Conservation (phyloP, 2,113 vertebrate species). For the Pygoscelis adeliae region DNA sequence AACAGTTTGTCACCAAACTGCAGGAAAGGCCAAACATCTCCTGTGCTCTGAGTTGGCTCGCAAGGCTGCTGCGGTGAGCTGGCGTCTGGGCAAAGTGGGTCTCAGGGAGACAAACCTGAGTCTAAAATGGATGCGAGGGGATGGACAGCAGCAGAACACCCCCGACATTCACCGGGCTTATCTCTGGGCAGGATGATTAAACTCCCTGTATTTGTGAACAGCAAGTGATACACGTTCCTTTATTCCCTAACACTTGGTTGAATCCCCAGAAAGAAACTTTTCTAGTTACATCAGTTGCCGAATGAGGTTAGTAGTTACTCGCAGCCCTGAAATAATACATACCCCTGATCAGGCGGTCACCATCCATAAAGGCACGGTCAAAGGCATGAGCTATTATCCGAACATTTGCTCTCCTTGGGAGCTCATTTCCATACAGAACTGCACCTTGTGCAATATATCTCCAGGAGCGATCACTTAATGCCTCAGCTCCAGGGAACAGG, state of each 20-base stretch:
- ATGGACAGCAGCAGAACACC: not conserved
- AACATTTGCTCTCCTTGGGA: not conserved
- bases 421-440: conserved; percentile 28
- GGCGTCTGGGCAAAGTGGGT: not conserved
- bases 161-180: not conserved
- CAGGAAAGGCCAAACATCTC: not conserved
- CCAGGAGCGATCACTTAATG: not conserved
- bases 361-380: not conserved
- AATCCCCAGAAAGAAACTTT: not conserved
- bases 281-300: not conserved
- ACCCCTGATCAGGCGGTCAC: not conserved
- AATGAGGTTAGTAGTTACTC: not conserved
- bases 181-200: not conserved
- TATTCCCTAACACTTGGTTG: fast-evolving
- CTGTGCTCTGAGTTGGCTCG: fast-evolving
- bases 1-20: no score
- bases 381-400: not conserved
- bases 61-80: not conserved
- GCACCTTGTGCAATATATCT: not conserved
- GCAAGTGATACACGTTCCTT: fast-evolving
- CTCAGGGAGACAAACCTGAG: not conserved
- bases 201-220: not conserved
- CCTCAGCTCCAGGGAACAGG: not conserved
- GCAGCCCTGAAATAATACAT: not conserved
- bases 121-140: not conserved